phyloP scores from a whole-genome alignment of 2,113 vertebrate genomes.

The Sceloporus tristichus region DNA sequence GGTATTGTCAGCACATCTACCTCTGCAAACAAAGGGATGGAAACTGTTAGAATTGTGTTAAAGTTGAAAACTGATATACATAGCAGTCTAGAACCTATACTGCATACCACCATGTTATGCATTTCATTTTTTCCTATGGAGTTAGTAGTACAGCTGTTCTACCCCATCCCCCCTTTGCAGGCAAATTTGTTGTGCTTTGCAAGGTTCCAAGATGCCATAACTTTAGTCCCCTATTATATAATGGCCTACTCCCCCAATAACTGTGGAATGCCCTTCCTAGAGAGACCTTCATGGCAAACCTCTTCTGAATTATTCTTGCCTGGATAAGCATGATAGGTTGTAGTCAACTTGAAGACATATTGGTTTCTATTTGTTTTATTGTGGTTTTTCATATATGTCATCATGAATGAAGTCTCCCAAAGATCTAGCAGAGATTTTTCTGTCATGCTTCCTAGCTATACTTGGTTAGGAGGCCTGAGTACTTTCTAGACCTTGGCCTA shows the following conservation, averaged over 20 bases:
- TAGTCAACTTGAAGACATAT: background rate
- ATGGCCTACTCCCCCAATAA: too few relatives aligned
- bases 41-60: background rate
- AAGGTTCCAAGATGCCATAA: background rate
- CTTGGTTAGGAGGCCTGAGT: background rate
- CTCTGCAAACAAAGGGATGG: background rate
- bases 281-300: too few relatives aligned
- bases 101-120: too few relatives aligned
- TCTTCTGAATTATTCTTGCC: too few relatives aligned
- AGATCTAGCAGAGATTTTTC: background rate
- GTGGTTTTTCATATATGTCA: background rate
- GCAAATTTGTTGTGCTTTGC: background rate
- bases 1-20: background rate
- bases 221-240: too few relatives aligned
- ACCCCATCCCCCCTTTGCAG: background rate
- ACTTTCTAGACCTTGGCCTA: background rate
- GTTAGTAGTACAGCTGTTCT: background rate
- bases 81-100: too few relatives aligned
- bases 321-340: too few relatives aligned
- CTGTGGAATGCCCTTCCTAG: too few relatives aligned
- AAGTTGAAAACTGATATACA: background rate
- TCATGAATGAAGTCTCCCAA: background rate
- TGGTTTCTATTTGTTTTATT: background rate
- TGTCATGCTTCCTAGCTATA: background rate
- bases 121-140: background rate